phyloP scores from a whole-genome alignment of 2,113 vertebrate species.

The Todiramphus saurophagus region DNA sequence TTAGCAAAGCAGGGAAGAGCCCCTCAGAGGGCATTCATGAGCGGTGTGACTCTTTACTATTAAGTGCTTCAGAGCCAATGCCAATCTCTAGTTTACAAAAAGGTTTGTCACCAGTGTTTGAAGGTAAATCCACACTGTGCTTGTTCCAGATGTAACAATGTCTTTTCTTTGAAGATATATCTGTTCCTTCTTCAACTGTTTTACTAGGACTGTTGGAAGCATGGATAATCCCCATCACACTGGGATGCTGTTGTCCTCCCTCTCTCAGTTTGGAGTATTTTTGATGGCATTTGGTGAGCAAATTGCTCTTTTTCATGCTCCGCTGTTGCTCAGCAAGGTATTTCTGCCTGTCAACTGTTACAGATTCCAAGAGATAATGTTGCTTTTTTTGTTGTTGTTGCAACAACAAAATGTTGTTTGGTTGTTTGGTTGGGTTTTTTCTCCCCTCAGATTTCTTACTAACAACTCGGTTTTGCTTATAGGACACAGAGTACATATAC shows the following conservation, averaged over 20 bases:
- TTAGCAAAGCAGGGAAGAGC: neutral
- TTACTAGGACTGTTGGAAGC: neutral
- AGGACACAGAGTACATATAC: neutral
- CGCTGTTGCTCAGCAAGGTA: neutral
- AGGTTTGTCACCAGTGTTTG: neutral
- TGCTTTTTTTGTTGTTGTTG: neutral
- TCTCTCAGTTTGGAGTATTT: neutral
- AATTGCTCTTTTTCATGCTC: neutral
- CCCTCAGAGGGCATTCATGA: neutral
- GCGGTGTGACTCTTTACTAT: neutral
- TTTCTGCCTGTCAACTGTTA: constrained; percentile 45
- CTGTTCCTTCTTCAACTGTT: neutral
- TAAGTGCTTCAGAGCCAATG: neutral
- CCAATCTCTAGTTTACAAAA: neutral
- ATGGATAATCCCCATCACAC: neutral
- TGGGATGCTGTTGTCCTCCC: neutral
- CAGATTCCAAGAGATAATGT: neutral
- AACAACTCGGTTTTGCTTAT: constrained; percentile 45
- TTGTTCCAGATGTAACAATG: neutral
- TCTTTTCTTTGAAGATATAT: neutral
- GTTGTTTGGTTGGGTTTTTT: too few species aligned
- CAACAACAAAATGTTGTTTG: too few species aligned
- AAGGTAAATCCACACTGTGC: neutral
- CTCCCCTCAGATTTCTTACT: constrained; percentile 21
- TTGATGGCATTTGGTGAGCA: neutral